Base-by-base conservation (phyloP, 37 sponge, comb jelly and placozoan genomes). In the Geodia barretti region DNA sequence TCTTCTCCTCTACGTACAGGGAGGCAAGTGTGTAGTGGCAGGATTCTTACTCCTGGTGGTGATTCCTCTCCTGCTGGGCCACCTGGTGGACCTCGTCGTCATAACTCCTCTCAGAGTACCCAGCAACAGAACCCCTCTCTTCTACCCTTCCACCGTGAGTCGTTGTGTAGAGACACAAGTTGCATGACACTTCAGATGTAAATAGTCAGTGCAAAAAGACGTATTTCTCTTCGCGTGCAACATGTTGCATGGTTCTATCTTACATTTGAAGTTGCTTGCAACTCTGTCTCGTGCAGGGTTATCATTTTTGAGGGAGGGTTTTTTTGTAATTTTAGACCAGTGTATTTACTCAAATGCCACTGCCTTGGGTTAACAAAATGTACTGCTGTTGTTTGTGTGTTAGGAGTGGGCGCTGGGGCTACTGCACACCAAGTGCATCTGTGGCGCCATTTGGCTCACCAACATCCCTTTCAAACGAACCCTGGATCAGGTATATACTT, bases 331-430 rank as follows among this genome's bases (percentile, higher is more conserved):
- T n/a, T n/a, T n/a, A n/a, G n/a, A n/a, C n/a, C n/a, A n/a, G n/a
- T n/a, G n/a, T n/a, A n/a, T n/a, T n/a, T n/a, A n/a, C n/a, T n/a
- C n/a, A n/a, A n/a, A n/a, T n/a, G n/a, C n/a, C 21, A 67, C 21
- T 67, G 11, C 60, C 28, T 11, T 36, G 8, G 14, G 43, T 24
- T 33, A 33, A 37, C 11, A 23, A 19, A 73, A 38, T 36, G n/a
- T 73, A 28, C 17, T 62, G 5, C 1, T 74, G 42, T 59, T 79
- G 1, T 61, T 35, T 58, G 63, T 70, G 35, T 34, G 79, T n/a
- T 35, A 97, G 98, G 98, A 97, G 61, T 97, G 98, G 98, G 95
- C 96, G 25, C 70, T 97, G 43, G 98, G 98, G 8, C 86, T 97
- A 2, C 78, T 97, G 38, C 96, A 92, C 68, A 85, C 81, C 40